phyloP scores from a whole-genome alignment of 2,888 invertebrate genomes.

The Oscheius sp. region DNA sequence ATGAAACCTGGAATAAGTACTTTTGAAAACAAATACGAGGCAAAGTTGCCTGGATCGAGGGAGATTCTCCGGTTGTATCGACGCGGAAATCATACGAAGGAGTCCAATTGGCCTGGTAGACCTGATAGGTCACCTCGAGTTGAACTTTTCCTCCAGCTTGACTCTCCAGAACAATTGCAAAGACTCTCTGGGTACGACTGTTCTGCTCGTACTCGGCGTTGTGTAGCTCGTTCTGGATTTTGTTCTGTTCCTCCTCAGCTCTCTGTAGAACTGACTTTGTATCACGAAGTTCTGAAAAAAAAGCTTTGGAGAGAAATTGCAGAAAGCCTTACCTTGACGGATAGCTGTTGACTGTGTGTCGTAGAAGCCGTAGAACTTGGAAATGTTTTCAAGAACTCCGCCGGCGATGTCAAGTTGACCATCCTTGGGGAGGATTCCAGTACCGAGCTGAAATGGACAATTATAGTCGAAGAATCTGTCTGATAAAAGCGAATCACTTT shows the following conservation, averaged over 20 bases:
- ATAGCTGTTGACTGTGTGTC: conserved; percentile 39
- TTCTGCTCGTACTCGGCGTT: conserved; percentile 21
- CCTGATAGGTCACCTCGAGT: conserved; percentile 58
- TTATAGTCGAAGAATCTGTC: neutral
- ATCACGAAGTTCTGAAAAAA: conserved; percentile 27
- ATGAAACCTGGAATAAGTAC: conserved; percentile 63
- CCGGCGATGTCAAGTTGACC: conserved; percentile 25
- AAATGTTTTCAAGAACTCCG: conserved; percentile 48
- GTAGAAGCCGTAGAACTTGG: conserved; percentile 54
- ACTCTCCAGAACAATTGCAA: conserved; percentile 48
- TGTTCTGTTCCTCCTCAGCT: conserved; percentile 37
- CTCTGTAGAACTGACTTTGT: conserved; percentile 15
- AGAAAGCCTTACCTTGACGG: conserved; percentile 14
- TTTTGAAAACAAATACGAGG: neutral
- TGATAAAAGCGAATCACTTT: neutral
- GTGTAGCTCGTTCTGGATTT: conserved; percentile 37
- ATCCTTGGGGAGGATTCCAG: conserved; percentile 36
- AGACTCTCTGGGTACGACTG: conserved; percentile 38
- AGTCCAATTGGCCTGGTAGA: conserved; percentile 63
- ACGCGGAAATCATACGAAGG: conserved; percentile 70
- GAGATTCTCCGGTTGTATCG: conserved; percentile 73
- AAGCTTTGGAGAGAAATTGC: neutral
- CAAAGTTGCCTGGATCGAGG: conserved; percentile 16
- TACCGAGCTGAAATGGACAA: conserved; percentile 20
- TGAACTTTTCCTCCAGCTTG: conserved; percentile 39